These are phyloP conservation scores for Paratilapia polleni DNA, from an alignment of 2,113 vertebrate genomes.

Conservation along the genomic window DNA sequence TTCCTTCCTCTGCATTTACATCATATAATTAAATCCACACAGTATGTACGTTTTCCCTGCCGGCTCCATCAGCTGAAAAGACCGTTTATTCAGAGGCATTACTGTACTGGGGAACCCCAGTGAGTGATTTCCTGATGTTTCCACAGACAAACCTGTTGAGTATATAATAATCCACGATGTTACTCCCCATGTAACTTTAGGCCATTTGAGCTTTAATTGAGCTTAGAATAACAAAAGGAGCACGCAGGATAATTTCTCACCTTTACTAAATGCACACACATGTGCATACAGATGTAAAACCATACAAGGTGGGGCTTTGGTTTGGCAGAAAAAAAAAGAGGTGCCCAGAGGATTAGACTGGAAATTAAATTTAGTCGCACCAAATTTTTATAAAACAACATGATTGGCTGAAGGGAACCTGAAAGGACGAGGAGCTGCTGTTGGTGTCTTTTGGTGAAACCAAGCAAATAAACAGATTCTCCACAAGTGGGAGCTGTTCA, in stretches of 20 bases:
- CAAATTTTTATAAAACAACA: background rate
- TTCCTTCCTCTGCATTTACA: conserved; percentile 57
- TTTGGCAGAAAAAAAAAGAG: background rate
- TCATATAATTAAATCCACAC: conserved; percentile 50
- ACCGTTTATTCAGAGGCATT: conserved; percentile 41
- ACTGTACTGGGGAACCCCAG: conserved; percentile 10
- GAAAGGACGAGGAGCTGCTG: too few relatives aligned
- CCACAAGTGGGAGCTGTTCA: background rate
- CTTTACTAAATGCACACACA: background rate
- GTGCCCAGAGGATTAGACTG: background rate
- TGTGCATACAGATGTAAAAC: background rate
- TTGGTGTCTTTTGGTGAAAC: too few relatives aligned
- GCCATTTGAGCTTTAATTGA: conserved; percentile 50
- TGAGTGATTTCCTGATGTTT: conserved; percentile 38
- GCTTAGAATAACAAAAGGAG: conserved; percentile 40
- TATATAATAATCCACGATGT: background rate
- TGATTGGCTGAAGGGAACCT: background rate
- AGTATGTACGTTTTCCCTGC: conserved; percentile 28
- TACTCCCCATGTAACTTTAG: background rate
- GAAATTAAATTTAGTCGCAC: background rate
- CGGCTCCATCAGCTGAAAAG: conserved; percentile 24
- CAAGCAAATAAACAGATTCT: background rate
- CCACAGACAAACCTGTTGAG: background rate
- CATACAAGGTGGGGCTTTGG: background rate
- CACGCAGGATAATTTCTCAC: background rate